Conservation (phyloP, 1,140 invertebrate species). For the Venustaconcha ellipsiformis region DNA sequence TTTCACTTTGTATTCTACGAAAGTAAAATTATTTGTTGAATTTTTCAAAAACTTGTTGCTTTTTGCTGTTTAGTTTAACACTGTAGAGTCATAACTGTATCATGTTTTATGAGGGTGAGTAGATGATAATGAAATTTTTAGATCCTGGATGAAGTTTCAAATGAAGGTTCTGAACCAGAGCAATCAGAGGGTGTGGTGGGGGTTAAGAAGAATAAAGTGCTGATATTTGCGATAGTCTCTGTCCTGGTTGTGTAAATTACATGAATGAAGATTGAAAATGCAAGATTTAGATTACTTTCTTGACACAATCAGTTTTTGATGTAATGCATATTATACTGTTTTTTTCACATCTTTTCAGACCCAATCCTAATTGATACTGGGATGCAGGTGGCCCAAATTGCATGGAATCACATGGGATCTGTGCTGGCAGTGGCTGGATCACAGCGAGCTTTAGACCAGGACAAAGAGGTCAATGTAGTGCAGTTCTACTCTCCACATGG, state of each 20-base stretch:
- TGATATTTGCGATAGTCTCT: background rate
- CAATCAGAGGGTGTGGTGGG: too few species aligned
- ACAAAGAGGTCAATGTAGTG: conserved; percentile 86
- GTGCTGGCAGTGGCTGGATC: conserved; percentile 88
- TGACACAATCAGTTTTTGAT: background rate
- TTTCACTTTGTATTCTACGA: too few species aligned
- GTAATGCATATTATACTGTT: background rate
- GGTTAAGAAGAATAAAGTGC: too few species aligned
- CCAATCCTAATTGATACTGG: conserved; percentile 77
- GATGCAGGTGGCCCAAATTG: conserved; percentile 82
- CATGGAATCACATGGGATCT: conserved; percentile 93
- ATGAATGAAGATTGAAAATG: background rate
- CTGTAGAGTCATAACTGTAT: too few species aligned
- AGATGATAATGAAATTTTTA: too few species aligned
- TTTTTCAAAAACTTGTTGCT: too few species aligned
- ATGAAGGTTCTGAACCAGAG: too few species aligned
- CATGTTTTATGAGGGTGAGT: too few species aligned
- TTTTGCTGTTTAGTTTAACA: too few species aligned
- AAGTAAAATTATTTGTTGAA: too few species aligned
- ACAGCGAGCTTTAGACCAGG: conserved; percentile 71
- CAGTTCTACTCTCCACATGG: conserved; percentile 93
- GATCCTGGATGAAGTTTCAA: too few species aligned
- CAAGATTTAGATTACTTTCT: background rate
- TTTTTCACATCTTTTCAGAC: conserved; percentile 57
- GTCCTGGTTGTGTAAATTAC: background rate